Evolutionary conservation across 2,888 invertebrate genomes (phyloP), one percentile per base, ranked within the genome.

Genomic region (Leucoma salicis): DNA sequence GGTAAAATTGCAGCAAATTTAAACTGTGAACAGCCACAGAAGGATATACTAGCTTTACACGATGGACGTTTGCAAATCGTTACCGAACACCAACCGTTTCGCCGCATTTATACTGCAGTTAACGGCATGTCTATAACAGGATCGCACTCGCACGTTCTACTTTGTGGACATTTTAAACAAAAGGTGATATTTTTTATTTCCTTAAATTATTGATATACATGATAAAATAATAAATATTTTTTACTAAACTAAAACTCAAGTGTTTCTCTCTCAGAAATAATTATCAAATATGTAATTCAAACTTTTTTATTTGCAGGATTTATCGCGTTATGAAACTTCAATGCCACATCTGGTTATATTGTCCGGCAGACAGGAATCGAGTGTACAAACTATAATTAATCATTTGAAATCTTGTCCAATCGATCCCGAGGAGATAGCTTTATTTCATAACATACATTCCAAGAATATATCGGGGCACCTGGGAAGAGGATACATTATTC

Each of bases 1-100:
- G 92, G 92, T 0, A 57, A 80, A 6, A 86, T 95, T 35, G 94
- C 95, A 0, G 92, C 92, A 0, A 95, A 95, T 74, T 81, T 95
- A 10, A 92, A 95, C 70, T 94, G 86, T 69, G 81, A 89, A 0
- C 74, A 69, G 0, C 93, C 95, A 0, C 80, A 90, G 6, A 70
- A 77, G 11, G 88, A 86, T 29, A 56, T 91, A 0, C 76, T 78
- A 24, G 88, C 89, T 14, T 58, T 92, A 12, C 72, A 75, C 5
- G 86, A 90, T 1, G 91, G 91, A 0, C 75, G 83, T 29, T 69
- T 91, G 12, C 62, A 83, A 60, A 90, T 95, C 6, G 89, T 95
- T 1, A 86, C 89, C 0, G 93, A 88, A 47, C 82, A 74, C 78
- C 90, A 65, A 46, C 82, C 62, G 0, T 93, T 92, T 82, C 70